Evolutionary conservation across 2,888 invertebrate species (phyloP).

Genomic region (Athalia rosae): DNA sequence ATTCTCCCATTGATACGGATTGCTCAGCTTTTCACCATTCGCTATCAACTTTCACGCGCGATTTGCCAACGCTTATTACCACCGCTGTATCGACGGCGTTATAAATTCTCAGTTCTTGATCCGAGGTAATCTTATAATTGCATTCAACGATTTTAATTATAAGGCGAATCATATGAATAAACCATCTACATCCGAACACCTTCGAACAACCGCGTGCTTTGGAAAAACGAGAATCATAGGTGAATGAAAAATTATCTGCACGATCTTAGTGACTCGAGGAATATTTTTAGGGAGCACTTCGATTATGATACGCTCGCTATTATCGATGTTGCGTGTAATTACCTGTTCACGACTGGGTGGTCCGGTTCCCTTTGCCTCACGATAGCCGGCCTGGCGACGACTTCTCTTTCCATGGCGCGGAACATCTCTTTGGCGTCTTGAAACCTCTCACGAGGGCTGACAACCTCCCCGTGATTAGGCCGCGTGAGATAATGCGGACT

Average conservation of each 20-base stretch:
- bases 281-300: not conserved
- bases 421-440: slow-evolving; percentile 92
- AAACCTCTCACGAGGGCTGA: slow-evolving; percentile 84
- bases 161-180: too few species aligned
- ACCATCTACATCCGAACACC: too few species aligned
- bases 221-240: too few species aligned
- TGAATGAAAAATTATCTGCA: too few species aligned
- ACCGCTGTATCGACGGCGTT: not conserved
- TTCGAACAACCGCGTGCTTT: too few species aligned
- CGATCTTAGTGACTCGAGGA: not conserved
- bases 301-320: not conserved
- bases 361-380: slow-evolving; percentile 52
- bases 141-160: too few species aligned
- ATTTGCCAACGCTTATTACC: not conserved
- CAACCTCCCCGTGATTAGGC: slow-evolving; percentile 70
- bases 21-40: not conserved
- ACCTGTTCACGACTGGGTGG: slow-evolving; percentile 62
- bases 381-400: slow-evolving; percentile 63
- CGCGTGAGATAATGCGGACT: slow-evolving; percentile 73
- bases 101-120: too few species aligned
- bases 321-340: not conserved
- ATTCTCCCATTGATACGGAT: slow-evolving; percentile 16
- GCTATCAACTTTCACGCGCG: not conserved
- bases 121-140: not conserved
- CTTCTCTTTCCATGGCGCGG: slow-evolving; percentile 84